A percentile compares a stretch with the other conserved stretches of the same genome.
phyloP scores from a whole-genome alignment of 2,113 vertebrate genomes.

The Brienomyrus longianalis region DNA sequence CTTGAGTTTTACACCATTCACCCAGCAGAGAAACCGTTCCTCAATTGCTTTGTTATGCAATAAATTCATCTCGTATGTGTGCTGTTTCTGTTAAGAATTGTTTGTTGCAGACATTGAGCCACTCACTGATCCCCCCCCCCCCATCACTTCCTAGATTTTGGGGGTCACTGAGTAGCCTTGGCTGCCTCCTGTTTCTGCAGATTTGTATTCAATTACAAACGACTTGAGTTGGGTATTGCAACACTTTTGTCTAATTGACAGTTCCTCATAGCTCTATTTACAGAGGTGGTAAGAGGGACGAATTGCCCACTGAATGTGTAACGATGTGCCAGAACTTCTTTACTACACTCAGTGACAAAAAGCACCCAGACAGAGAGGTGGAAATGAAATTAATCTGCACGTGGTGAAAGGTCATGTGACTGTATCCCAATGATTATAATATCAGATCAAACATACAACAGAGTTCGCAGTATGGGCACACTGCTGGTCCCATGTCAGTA shows the following conservation, averaged over 20 bases:
- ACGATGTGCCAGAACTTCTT: slow-evolving; percentile 5
- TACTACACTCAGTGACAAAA: not conserved
- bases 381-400: too few species aligned
- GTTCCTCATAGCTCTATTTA: slow-evolving; percentile 34
- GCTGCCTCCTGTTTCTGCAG: not conserved
- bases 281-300: slow-evolving; percentile 22
- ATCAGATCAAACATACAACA: too few species aligned
- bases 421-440: too few species aligned
- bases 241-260: slow-evolving; percentile 32
- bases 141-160: not conserved
- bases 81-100: not conserved
- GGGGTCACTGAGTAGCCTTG: not conserved
- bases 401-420: too few species aligned
- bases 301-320: slow-evolving; percentile 26
- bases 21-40: not conserved
- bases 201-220: slow-evolving; percentile 25
- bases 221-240: slow-evolving; percentile 17
- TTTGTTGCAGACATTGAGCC: not conserved
- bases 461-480: too few species aligned
- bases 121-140: not conserved
- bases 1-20: slow-evolving; percentile 4
- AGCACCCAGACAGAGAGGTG: not conserved
- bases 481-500: not conserved
- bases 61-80: not conserved
- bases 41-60: not conserved